Evolutionary conservation across 2,113 vertebrate species (phyloP), one percentile per base, ranked within the genome.

Genomic region (Motacilla tschutschensis): DNA sequence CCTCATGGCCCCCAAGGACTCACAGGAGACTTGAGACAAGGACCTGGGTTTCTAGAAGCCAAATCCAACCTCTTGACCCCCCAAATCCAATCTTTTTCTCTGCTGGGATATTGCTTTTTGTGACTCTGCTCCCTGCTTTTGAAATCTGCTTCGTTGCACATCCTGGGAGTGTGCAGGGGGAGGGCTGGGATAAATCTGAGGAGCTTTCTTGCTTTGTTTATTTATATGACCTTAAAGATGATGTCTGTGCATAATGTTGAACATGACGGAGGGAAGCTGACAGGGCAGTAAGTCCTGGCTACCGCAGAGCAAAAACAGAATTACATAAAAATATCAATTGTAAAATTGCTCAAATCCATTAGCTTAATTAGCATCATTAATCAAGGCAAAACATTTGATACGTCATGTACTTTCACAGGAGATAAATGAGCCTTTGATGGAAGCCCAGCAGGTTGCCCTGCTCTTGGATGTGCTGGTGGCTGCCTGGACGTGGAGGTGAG

Each of bases 321-420:
- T 83, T 76, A 67, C 85, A 92, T 64, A 94, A 94, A 95, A 94
- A 96, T 91, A 84, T 57, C 88, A 91, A 91, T 92, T 92, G 91
- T 92, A 94, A 87, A 95, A 91, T 94, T 85, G 70, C 95, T 94
- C 83, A 84, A 87, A 89, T 93, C 93, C 95, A 95, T 95, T 96
- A 96, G 90, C 87, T 93, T 96, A 95, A 96, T 96, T 95, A 95
- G 88, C 75, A 80, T 85, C 93, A 87, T 96, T 96, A 94, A 95
- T 96, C 95, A 96, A 91, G 91, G 91, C 69, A 54, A 93, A 94
- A 77, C 82, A 36, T 89, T 92, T 95, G 95, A 95, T 94, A 95
- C 75, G 51, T 94, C 85, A 71, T 95, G 93, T 95, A 93, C 94
- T 94, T 94, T 89, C 79, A 71, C 14, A 12, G 48, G 92, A 94